Conservation (phyloP, 2,113 vertebrate genomes). For the Martes martes region DNA sequence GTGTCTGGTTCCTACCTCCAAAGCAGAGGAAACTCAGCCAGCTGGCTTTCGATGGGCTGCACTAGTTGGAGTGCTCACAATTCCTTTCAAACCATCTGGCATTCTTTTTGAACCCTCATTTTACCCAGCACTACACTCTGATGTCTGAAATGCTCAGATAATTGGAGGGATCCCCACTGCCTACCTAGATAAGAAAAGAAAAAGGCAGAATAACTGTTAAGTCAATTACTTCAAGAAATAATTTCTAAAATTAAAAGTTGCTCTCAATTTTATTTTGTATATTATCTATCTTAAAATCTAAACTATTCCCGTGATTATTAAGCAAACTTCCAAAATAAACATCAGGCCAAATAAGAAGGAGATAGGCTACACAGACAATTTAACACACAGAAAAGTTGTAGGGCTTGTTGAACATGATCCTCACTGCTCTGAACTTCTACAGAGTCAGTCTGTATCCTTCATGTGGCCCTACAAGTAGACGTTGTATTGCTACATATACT, state of each 20-base stretch:
- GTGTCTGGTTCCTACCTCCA: slow-evolving; percentile 62
- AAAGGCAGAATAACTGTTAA: slow-evolving; percentile 11
- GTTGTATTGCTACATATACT: slow-evolving; percentile 6
- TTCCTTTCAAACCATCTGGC: slow-evolving; percentile 63
- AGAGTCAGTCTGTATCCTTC: not conserved
- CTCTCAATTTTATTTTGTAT: not conserved
- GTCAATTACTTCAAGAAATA: slow-evolving; percentile 44
- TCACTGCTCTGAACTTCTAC: not conserved
- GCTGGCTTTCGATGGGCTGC: slow-evolving; percentile 57
- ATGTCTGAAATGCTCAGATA: slow-evolving; percentile 42
- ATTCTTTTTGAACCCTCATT: slow-evolving; percentile 62
- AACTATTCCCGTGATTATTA: slow-evolving; percentile 28
- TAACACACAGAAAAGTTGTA: slow-evolving; percentile 20
- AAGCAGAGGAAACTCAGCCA: slow-evolving; percentile 47
- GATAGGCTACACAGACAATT: not conserved
- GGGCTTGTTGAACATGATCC: not conserved
- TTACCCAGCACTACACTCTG: slow-evolving; percentile 46
- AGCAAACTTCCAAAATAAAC: slow-evolving; percentile 40
- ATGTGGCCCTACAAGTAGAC: not conserved
- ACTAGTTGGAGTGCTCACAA: slow-evolving; percentile 44
- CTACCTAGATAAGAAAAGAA: slow-evolving; percentile 29
- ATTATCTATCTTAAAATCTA: not conserved
- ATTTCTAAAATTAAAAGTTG: slow-evolving; percentile 35
- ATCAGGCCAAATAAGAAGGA: not conserved
- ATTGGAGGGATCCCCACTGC: not conserved